Conservation (phyloP, 2,888 invertebrate genomes). For the Automeris io region DNA sequence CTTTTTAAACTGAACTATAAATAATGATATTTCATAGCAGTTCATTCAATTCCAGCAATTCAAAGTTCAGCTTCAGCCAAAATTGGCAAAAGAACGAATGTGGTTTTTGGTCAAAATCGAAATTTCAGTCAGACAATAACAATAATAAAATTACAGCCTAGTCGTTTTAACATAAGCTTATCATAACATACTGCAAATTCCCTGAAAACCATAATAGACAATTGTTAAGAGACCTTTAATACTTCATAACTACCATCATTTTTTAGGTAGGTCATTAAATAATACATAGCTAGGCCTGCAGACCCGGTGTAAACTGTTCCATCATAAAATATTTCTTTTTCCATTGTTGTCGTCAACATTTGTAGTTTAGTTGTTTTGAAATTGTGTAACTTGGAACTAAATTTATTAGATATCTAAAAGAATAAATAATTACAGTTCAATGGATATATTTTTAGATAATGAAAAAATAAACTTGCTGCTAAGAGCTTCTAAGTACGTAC, state of each 20-base stretch:
- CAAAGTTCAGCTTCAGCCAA: too few relatives aligned
- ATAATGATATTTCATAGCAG: too few relatives aligned
- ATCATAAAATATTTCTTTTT: conserved; percentile 70
- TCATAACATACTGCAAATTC: too few relatives aligned
- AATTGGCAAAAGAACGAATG: too few relatives aligned
- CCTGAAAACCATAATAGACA: neutral
- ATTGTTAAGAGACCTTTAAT: conserved; percentile 32
- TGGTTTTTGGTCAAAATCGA: too few relatives aligned
- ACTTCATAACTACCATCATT: conserved; percentile 28
- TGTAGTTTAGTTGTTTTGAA: conserved; percentile 58
- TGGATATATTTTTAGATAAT: neutral
- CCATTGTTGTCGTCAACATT: conserved; percentile 52
- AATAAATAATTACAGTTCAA: neutral
- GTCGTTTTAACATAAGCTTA: too few relatives aligned
- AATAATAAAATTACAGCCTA: too few relatives aligned
- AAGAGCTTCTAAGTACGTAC: conserved; percentile 21
- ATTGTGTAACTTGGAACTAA: conserved; percentile 49
- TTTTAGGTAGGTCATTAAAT: conserved; percentile 65
- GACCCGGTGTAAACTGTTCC: conserved; percentile 86
- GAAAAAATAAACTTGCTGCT: neutral
- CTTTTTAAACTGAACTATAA: too few relatives aligned
- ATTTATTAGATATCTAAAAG: conserved; percentile 66
- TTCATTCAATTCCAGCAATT: too few relatives aligned
- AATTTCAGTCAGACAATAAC: too few relatives aligned
- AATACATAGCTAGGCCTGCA: conserved; percentile 82